phyloP scores from a whole-genome alignment of 2,888 invertebrate species.

The Macrosoma leucophasiata region DNA sequence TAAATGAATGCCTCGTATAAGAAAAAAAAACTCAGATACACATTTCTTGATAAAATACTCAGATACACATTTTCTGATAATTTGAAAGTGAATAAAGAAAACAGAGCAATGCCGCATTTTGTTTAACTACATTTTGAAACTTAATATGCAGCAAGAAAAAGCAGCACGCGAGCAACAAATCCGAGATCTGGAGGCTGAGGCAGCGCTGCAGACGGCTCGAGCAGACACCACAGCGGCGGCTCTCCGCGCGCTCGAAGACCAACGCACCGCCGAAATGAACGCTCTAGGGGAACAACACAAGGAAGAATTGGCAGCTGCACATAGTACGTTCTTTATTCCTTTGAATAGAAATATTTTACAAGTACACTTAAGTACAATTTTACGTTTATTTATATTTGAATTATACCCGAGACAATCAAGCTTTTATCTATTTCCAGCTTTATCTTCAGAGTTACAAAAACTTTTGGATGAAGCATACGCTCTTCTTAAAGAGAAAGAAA shows the following conservation, averaged over 20 bases:
- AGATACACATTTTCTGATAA: too few species aligned
- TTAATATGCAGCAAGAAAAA: slow-evolving; percentile 54
- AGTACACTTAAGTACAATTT: not conserved
- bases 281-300: slow-evolving; percentile 53
- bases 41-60: too few species aligned
- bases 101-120: too few species aligned
- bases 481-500: slow-evolving; percentile 68
- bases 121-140: too few species aligned
- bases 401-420: too few species aligned
- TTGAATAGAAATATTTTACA: not conserved
- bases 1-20: not conserved
- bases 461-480: slow-evolving; percentile 70
- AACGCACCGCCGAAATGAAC: slow-evolving; percentile 45
- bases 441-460: slow-evolving; percentile 68
- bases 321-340: slow-evolving; percentile 40
- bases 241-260: slow-evolving; percentile 49
- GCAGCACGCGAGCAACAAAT: slow-evolving; percentile 70
- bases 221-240: slow-evolving; percentile 56
- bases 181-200: slow-evolving; percentile 56
- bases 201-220: slow-evolving; percentile 48
- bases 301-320: slow-evolving; percentile 64
- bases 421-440: slow-evolving; percentile 41
- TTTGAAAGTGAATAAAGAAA: too few species aligned
- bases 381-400: not conserved
- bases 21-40: not conserved